Conservation (phyloP, 1,140 invertebrate genomes). For the Lanistes nyassanus region DNA sequence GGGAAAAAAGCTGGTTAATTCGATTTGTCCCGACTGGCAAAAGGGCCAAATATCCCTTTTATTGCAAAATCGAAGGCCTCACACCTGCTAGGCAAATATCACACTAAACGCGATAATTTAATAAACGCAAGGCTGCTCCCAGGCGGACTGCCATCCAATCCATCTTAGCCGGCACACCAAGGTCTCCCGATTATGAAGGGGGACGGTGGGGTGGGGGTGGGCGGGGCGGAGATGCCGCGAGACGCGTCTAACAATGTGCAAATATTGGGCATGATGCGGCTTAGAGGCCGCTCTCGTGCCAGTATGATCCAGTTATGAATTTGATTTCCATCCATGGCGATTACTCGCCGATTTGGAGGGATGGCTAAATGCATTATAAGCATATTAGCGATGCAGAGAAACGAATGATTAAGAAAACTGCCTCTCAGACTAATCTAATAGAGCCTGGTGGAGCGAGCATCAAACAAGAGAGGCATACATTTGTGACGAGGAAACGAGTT, state of each 20-base stretch:
- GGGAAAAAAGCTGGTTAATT: slow-evolving; percentile 30
- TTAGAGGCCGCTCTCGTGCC: slow-evolving; percentile 3
- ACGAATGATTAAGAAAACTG: slow-evolving; percentile 26
- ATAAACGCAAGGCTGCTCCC: slow-evolving; percentile 24
- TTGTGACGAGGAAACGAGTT: background rate
- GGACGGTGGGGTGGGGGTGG: background rate
- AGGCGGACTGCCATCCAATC: slow-evolving; percentile 18
- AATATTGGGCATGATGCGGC: slow-evolving; percentile 27
- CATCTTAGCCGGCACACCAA: slow-evolving; percentile 12
- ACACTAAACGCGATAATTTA: slow-evolving; percentile 37
- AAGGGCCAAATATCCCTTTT: slow-evolving; percentile 35
- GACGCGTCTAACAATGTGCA: slow-evolving; percentile 25
- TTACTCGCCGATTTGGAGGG: slow-evolving; percentile 23
- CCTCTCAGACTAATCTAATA: slow-evolving; percentile 24
- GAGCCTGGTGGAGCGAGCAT: slow-evolving; percentile 6
- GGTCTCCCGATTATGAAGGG: too few relatives aligned
- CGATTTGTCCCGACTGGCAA: slow-evolving; percentile 31
- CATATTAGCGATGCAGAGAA: slow-evolving; percentile 26
- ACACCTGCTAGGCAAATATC: slow-evolving; percentile 38
- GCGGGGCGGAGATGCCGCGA: background rate
- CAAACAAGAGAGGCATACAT: slow-evolving; percentile 21
- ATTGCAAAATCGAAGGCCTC: slow-evolving; percentile 36
- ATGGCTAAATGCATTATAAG: slow-evolving; percentile 29
- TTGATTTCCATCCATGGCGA: slow-evolving; percentile 29
- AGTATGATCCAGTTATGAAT: slow-evolving; percentile 19